phyloP scores from a whole-genome alignment of 2,113 vertebrate species.

The Oncorhynchus tshawytscha region DNA sequence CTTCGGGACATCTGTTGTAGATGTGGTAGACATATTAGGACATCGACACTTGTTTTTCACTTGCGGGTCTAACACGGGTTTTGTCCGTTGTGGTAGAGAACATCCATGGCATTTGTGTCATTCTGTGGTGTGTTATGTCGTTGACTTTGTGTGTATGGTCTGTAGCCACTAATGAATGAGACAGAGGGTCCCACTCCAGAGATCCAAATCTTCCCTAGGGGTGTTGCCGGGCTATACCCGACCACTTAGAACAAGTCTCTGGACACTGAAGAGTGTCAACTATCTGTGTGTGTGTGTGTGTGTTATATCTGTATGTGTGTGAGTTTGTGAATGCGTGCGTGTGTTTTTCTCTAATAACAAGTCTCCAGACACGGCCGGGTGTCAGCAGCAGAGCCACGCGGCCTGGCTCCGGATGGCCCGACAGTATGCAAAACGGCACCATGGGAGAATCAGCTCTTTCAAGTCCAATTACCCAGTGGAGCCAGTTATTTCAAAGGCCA shows the following conservation, averaged over 20 bases:
- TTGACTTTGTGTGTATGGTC: neutral
- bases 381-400: constrained; percentile 57
- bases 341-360: constrained; percentile 36
- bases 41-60: neutral
- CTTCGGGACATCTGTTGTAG: neutral
- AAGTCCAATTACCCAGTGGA: constrained; percentile 68
- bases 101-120: neutral
- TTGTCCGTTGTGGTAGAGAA: neutral
- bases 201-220: neutral
- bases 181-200: neutral
- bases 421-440: constrained; percentile 55
- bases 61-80: no score
- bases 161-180: neutral
- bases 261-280: neutral
- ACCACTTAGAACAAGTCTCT: neutral
- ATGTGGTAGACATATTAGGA: neutral
- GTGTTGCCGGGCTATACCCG: neutral
- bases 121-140: neutral
- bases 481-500: constrained; percentile 67
- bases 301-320: neutral
- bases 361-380: constrained; percentile 43
- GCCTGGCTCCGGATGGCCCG: constrained; percentile 15
- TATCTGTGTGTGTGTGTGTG: neutral
- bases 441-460: constrained; percentile 61
- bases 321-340: neutral